These are phyloP conservation scores for Caradrina clavipalpis DNA, from an alignment of 2,888 invertebrate species.

Conservation along the genomic window DNA sequence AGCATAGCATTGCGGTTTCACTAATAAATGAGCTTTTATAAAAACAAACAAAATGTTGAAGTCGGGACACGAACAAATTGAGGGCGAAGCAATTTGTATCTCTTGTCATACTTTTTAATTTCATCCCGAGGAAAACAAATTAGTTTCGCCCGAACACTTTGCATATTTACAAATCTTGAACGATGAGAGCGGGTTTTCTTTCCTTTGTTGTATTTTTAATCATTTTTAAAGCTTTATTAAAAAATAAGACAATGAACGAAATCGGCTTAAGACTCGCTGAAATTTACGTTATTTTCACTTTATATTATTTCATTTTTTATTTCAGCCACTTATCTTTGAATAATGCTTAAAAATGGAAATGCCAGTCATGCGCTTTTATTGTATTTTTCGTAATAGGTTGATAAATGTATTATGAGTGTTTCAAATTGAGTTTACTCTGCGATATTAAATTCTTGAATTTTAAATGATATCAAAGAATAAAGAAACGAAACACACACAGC, in stretches of 20 bases:
- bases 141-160: slow-evolving; percentile 82
- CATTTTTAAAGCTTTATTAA: slow-evolving; percentile 61
- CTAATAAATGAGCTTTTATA: slow-evolving; percentile 84
- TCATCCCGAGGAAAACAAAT: slow-evolving; percentile 83
- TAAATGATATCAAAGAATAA: slow-evolving; percentile 27
- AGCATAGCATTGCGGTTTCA: slow-evolving; percentile 78
- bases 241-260: slow-evolving; percentile 59
- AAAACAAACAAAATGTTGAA: slow-evolving; percentile 84
- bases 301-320: slow-evolving; percentile 47
- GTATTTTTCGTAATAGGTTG: slow-evolving; percentile 40
- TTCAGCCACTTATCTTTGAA: slow-evolving; percentile 42
- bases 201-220: slow-evolving; percentile 71
- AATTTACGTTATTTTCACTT: slow-evolving; percentile 36
- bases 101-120: slow-evolving; percentile 89
- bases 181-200: slow-evolving; percentile 71
- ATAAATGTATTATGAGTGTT: slow-evolving; percentile 39
- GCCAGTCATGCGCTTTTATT: slow-evolving; percentile 49
- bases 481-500: slow-evolving; percentile 11
- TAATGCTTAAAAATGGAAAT: slow-evolving; percentile 35
- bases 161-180: slow-evolving; percentile 81
- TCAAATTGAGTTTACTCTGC: slow-evolving; percentile 30
- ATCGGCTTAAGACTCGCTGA: slow-evolving; percentile 55
- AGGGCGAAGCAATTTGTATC: slow-evolving; percentile 86
- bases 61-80: slow-evolving; percentile 82
- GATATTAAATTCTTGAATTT: slow-evolving; percentile 37